phyloP scores from a whole-genome alignment of 2,888 invertebrate species.

The Ophioninae sp. region DNA sequence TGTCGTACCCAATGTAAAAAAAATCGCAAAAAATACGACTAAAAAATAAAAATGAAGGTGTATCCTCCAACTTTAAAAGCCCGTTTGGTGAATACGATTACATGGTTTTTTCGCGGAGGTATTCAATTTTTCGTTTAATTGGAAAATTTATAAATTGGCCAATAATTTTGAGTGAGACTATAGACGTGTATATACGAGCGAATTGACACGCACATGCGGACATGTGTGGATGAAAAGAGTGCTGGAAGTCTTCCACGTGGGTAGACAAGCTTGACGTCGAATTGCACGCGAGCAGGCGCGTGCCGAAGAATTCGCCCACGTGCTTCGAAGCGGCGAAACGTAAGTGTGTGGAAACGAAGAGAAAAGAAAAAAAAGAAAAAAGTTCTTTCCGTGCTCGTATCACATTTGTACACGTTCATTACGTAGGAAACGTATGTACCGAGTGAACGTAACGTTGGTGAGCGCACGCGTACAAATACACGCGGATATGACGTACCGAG shows the following conservation, averaged over 20 bases:
- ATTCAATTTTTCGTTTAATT: neutral
- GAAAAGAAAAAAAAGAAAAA: slow-evolving; percentile 21
- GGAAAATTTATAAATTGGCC: neutral
- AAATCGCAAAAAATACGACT: no score
- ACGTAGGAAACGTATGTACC: neutral
- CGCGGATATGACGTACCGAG: neutral
- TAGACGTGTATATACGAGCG: neutral
- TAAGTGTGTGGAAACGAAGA: neutral
- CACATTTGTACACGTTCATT: slow-evolving; percentile 18
- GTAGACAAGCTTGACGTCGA: slow-evolving; percentile 34
- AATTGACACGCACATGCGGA: neutral
- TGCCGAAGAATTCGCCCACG: slow-evolving; percentile 65
- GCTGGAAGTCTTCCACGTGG: slow-evolving; percentile 41
- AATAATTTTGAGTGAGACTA: no score
- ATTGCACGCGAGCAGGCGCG: slow-evolving; percentile 61
- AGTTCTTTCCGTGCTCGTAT: slow-evolving; percentile 32
- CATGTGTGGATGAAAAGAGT: neutral
- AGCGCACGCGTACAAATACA: neutral
- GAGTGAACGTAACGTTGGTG: neutral
- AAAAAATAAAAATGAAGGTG: no score
- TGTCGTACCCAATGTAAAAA: no score
- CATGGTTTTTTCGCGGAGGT: neutral
- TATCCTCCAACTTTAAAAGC: no score
- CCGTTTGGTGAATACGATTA: no score
- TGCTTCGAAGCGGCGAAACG: neutral